A percentile compares a stretch with the other conserved stretches of the same genome.
These are phyloP conservation scores for Cavia porcellus DNA, from an alignment of 2,113 vertebrate species.

Conservation along the genomic window DNA sequence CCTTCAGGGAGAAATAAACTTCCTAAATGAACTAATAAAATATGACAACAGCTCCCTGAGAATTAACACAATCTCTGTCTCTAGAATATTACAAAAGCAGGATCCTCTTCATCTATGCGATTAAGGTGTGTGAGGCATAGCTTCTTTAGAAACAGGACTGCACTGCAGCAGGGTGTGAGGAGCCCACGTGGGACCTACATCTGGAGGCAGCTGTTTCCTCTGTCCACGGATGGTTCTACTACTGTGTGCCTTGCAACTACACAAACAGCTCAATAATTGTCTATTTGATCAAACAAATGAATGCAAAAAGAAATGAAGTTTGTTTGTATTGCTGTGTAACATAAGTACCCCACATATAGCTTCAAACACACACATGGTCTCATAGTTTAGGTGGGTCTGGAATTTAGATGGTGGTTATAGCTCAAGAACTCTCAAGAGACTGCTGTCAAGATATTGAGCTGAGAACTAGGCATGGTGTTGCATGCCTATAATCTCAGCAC, in stretches of 20 bases:
- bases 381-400: neutral
- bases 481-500: no score
- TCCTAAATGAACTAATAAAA: conserved; percentile 27
- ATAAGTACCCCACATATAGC: neutral
- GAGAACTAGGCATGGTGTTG: no score
- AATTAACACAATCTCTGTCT: neutral
- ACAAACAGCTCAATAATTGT: neutral
- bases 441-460: neutral
- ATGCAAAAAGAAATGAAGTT: conserved; percentile 31
- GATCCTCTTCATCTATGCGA: neutral
- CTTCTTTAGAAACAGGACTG: neutral
- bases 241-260: neutral
- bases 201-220: neutral
- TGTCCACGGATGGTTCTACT: neutral
- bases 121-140: neutral
- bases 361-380: neutral
- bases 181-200: accelerated
- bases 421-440: neutral
- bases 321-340: neutral
- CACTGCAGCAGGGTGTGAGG: neutral
- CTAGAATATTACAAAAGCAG: conserved; percentile 15
- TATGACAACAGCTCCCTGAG: neutral
- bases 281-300: conserved; percentile 30
- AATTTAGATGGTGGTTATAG: neutral
- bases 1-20: neutral